Base-by-base conservation (phyloP, 2,888 invertebrate species). In the Creontiades dilutus region DNA sequence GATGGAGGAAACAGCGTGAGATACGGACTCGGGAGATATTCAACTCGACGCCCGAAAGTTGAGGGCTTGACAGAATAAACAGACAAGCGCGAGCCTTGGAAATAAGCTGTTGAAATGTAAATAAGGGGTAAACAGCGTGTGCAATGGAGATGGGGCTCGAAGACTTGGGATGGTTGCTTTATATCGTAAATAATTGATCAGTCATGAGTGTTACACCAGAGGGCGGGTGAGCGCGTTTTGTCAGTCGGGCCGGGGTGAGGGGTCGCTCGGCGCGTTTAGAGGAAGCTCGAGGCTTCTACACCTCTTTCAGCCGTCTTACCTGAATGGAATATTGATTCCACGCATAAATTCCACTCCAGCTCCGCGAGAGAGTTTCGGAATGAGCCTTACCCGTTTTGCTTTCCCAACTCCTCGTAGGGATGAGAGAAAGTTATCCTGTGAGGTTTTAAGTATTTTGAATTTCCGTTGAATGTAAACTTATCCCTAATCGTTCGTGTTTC, bases 101-200 rank as follows among this genome's bases (percentile, higher is more conserved):
- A 82, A 82, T 82, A 82, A 82, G 82, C 82, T 82, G 82, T 82
- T 82, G 82, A 82, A 52, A 82, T 82, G 82, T 82, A 82, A 82
- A 82, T 82, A 82, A 47, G 48, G 82, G 27, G 48, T 82, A 52
- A 82, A 47, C 82, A 82, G 52, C 48, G 82, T 52, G 52, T 52
- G 27, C 52, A 5, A 52, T 23, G 47, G 82, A 82, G 52, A 82
- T 52, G 52, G 82, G 55, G 19, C 19, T 23, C 78, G 23, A 52
- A 82, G 82, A 27, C 48, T 52, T 52, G 23, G 82, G 82, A 82
- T 52, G 82, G 47, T 82, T 82, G 82, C 52, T 82, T 82, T 52
- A 82, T 82, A 82, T 82, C 52, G 82, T 82, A 23, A 82, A 82
- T 82, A 82, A 82, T 82, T 82, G 82, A 82, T 52, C 82, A 52